Conservation (phyloP, 2,888 invertebrate species). For the Epirrita christyi region DNA sequence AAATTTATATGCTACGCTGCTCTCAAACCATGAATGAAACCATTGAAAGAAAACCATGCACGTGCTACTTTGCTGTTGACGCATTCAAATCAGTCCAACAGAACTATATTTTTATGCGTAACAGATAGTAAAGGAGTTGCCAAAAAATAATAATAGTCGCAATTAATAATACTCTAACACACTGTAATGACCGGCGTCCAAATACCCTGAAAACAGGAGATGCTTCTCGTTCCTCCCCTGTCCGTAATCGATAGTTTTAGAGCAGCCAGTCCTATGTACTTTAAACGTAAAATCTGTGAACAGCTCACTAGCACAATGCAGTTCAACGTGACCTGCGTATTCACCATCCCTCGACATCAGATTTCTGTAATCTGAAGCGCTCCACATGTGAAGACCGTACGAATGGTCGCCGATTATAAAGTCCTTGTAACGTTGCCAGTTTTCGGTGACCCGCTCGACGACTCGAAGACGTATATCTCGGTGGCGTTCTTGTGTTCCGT, state of each 20-base stretch:
- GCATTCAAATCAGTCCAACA: too few species aligned
- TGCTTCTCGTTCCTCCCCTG: constrained; percentile 62
- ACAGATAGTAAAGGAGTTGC: too few species aligned
- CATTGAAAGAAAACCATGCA: too few species aligned
- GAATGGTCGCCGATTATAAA: constrained; percentile 74
- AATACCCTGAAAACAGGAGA: constrained; percentile 70
- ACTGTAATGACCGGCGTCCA: constrained; percentile 76
- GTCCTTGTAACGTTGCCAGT: constrained; percentile 72
- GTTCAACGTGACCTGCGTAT: constrained; percentile 74
- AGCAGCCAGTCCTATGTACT: constrained; percentile 62
- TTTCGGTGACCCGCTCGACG: constrained; percentile 64
- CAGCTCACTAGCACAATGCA: constrained; percentile 69
- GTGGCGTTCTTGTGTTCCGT: constrained; percentile 68
- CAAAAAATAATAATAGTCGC: constrained; percentile 27
- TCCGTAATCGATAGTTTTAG: constrained; percentile 69
- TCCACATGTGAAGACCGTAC: constrained; percentile 56
- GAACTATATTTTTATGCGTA: too few species aligned
- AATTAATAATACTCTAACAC: constrained; percentile 64
- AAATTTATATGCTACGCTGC: too few species aligned
- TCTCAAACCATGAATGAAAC: too few species aligned
- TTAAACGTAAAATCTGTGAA: constrained; percentile 67
- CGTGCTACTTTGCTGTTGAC: too few species aligned
- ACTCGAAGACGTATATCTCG: constrained; percentile 64
- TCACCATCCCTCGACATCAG: constrained; percentile 71
- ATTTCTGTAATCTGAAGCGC: constrained; percentile 56